Base-by-base conservation (phyloP, 2,113 vertebrate species). In the Fregetta grallaria region DNA sequence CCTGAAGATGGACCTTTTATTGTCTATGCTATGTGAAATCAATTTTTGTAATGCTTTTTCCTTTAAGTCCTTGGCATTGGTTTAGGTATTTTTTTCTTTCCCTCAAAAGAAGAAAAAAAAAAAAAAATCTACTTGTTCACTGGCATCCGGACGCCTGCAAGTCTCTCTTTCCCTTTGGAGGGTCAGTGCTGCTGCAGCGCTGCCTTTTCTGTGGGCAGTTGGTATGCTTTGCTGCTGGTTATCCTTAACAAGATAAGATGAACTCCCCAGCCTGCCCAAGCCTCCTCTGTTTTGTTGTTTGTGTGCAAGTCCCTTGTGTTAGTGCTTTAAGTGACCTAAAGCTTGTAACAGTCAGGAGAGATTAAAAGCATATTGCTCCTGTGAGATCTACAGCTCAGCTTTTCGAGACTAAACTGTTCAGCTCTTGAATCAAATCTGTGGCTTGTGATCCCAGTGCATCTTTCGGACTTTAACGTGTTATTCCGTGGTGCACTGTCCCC, bases 51-150 rank as follows among this genome's bases (percentile, higher is more conserved):
- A 70, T 49, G 49, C 52, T 45, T 53, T 79, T 91, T 42, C 47
- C 63, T 82, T 56, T 40, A 47, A 47, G 78, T 58, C 63, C 52
- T 77, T 90, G 70, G 90, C 86, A 89, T 5, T 50, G 36, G n/a
- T 20, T 59, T 74, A 36, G 29, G 34, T 45, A 1, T 50, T 22
- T 11, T n/a, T 42, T 66, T 20, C 12, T 40, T 67, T 38, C 26
- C n/a, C 30, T 59, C 34, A 34, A 40, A 70, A 76, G 34, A 58
- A 65, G 18, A n/a, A 29, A n/a, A 30, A 18, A 32, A 27, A n/a
- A 29, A n/a, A 30, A 18, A 32, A 27, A 18, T 20, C 26, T n/a
- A 1, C 38, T 53, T 2, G 0, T 53, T 44, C 2, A 7, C 38
- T 34, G 15, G 45, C 16, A 4, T 36, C 13, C 1, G 1, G 38